Conservation (phyloP, 2,888 invertebrate species). For the Lasioglossum calceatum region DNA sequence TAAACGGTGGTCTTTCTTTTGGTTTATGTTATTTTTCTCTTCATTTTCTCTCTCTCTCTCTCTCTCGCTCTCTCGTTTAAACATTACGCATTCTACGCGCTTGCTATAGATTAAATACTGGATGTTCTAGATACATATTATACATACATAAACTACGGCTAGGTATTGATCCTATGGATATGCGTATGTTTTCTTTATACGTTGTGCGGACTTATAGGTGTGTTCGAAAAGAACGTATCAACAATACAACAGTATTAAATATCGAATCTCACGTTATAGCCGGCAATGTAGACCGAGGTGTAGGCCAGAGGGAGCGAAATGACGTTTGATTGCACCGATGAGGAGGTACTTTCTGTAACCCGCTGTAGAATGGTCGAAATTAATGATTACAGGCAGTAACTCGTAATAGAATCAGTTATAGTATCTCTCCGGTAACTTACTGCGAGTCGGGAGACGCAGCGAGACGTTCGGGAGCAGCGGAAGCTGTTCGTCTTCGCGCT, state of each 20-base stretch:
- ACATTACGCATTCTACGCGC: conserved; percentile 56
- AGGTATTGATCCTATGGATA: conserved; percentile 74
- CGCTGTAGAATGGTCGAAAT: neutral
- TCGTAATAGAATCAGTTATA: neutral
- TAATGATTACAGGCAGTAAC: neutral
- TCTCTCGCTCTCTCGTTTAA: conserved; percentile 4
- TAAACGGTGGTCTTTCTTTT: conserved; percentile 24
- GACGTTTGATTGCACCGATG: conserved; percentile 2
- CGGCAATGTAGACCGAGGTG: conserved; percentile 49
- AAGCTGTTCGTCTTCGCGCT: neutral
- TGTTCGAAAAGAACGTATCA: conserved; percentile 35
- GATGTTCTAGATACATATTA: conserved; percentile 68
- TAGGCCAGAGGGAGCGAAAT: conserved; percentile 2
- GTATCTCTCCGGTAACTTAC: neutral
- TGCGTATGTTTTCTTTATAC: conserved; percentile 71
- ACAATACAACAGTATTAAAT: conserved; percentile 45
- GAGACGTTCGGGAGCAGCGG: neutral
- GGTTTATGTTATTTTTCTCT: neutral
- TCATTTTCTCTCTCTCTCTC: neutral
- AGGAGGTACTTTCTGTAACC: neutral
- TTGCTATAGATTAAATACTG: conserved; percentile 61
- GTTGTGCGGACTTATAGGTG: conserved; percentile 69
- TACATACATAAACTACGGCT: conserved; percentile 69
- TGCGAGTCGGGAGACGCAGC: neutral
- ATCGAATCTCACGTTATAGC: conserved; percentile 49